These are phyloP conservation scores for Euspilapteryx auroguttella DNA, from an alignment of 2,888 invertebrate species.

Conservation along the genomic window DNA sequence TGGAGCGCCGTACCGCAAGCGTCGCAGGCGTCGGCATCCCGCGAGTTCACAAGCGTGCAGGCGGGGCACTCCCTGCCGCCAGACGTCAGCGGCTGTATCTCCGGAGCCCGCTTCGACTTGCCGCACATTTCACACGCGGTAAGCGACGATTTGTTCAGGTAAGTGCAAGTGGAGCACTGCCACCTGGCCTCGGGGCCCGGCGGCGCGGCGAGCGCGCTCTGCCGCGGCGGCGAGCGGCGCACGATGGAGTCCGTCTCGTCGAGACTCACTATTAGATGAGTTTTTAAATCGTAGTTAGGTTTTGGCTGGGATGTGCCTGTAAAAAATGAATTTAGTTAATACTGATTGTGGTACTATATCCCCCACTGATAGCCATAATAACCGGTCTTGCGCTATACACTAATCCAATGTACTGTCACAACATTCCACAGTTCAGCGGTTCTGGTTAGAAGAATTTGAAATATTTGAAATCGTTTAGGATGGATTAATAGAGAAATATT, in stretches of 20 bases:
- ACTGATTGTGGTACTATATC: no score
- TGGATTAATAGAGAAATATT: no score
- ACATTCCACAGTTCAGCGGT: no score
- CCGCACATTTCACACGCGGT: slow-evolving; percentile 78
- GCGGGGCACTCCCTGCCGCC: slow-evolving; percentile 75
- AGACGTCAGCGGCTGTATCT: slow-evolving; percentile 66
- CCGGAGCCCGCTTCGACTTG: slow-evolving; percentile 64
- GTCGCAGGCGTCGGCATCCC: slow-evolving; percentile 65
- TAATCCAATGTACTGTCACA: no score
- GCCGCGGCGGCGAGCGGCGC: slow-evolving; percentile 16
- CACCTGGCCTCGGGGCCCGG: slow-evolving; percentile 35
- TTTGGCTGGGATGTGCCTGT: slow-evolving; percentile 6
- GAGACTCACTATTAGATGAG: slow-evolving; percentile 40
- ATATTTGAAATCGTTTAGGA: no score
- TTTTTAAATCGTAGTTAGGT: slow-evolving; percentile 33
- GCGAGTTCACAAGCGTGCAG: slow-evolving; percentile 75
- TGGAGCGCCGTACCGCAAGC: slow-evolving; percentile 70
- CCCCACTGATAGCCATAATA: no score
- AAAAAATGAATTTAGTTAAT: not conserved
- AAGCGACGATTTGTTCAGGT: slow-evolving; percentile 52
- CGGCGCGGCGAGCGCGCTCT: slow-evolving; percentile 15
- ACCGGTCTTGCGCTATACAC: no score
- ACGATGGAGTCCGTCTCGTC: slow-evolving; percentile 35
- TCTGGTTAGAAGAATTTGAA: no score
- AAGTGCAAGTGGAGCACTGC: slow-evolving; percentile 76